phyloP scores from a whole-genome alignment of 2,888 invertebrate genomes.

The Lysandra bellargus region DNA sequence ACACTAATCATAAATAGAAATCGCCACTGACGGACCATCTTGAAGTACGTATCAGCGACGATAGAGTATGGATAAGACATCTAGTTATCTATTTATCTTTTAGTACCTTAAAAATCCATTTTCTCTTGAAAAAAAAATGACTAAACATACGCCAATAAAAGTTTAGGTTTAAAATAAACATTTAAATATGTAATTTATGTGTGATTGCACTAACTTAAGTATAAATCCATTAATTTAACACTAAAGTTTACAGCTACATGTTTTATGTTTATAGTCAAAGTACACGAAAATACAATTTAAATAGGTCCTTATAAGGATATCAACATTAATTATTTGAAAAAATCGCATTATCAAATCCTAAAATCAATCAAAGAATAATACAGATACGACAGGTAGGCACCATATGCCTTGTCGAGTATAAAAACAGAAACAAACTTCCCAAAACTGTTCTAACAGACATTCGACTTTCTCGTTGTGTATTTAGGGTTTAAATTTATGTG shows the following conservation, averaged over 20 bases:
- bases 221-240: conserved; percentile 6
- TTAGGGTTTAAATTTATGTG: conserved; percentile 43
- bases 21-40: conserved; percentile 51
- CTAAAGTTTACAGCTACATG: not conserved
- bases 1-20: conserved; percentile 44
- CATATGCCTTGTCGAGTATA: conserved; percentile 46
- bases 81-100: not conserved
- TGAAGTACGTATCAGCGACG: conserved; percentile 35
- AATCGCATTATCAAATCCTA: conserved; percentile 50
- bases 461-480: conserved; percentile 37
- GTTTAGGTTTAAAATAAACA: not conserved
- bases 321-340: conserved; percentile 19
- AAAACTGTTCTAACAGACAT: conserved; percentile 36
- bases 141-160: not conserved
- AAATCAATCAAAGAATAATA: conserved; percentile 59
- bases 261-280: not conserved
- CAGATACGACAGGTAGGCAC: conserved; percentile 63
- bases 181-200: not conserved
- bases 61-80: conserved; percentile 44
- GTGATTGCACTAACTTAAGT: not conserved
- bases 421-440: conserved; percentile 45
- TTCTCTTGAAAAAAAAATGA: too few relatives aligned
- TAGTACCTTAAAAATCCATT: not conserved
- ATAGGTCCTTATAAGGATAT: conserved; percentile 33
- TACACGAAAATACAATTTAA: conserved; percentile 36